Base-by-base conservation (phyloP, 2,888 invertebrate genomes). In the Schrankia costaestrigalis region DNA sequence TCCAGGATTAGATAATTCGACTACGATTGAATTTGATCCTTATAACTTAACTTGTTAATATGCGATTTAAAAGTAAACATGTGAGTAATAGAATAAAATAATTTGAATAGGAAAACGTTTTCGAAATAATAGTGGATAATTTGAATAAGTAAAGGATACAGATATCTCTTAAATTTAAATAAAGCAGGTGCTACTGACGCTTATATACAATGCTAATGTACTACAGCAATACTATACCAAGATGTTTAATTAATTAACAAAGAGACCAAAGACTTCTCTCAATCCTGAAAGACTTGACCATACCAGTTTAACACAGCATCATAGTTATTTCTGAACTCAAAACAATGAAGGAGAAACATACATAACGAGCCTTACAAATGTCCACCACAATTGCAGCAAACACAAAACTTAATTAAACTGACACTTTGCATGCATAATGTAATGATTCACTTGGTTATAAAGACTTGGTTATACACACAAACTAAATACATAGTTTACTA, bases 331-430 rank as follows among this genome's bases (percentile, higher is more conserved):
- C 56, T 72, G 72, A 64, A 57, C 66, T 52, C 43, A 48, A 51
- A 58, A 73, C 71, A 74, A 75, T 73, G 63, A 67, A n/a, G n/a
- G 53, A 59, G 57, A 56, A 56, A 56, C 67, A 68, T 70, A 68
- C 66, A 67, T 72, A 73, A 71, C 63, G 63, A 64, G 59, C 70
- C 67, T 71, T 73, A 68, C 74, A 75, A 72, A 75, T 75, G 74
- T 71, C 74, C 66, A 69, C 66, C 69, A 74, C 78, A 75, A 78
- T 73, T 77, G 73, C 72, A 65, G 61, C 68, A 71, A 50, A 79
- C 71, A 73, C 79, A 75, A 80, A 82, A 81, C 79, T 81, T 83
- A 83, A 84, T 84, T 84, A 80, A 80, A 76, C 57, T 81, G 83
- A 84, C 81, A 81, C 77, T 76, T 65, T 61, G 72, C 73, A 73